These are phyloP conservation scores for Enhydra lutris DNA, from an alignment of 2,113 vertebrate species.

Conservation along the genomic window DNA sequence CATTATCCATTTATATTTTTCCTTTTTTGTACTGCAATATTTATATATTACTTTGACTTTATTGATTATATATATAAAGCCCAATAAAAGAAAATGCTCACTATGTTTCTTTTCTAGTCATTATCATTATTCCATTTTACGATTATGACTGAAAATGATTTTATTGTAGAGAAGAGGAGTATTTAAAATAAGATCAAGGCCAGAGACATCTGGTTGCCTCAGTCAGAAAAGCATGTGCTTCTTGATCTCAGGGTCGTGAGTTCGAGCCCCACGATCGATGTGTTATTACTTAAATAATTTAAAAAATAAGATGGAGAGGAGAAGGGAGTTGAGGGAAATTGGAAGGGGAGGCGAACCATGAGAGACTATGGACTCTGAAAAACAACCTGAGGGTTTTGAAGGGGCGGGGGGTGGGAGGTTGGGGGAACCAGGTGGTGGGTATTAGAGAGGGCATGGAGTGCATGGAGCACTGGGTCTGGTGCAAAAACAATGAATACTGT, in stretches of 20 bases:
- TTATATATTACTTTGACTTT: neutral
- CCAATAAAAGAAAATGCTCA: neutral
- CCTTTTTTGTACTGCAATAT: neutral
- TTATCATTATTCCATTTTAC: neutral
- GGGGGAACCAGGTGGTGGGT: no score
- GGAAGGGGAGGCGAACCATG: no score
- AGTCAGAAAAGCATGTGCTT: neutral
- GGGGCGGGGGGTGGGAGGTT: no score
- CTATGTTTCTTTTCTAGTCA: neutral
- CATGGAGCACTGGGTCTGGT: no score
- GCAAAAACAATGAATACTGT: no score
- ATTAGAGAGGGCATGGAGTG: no score
- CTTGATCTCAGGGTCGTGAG: neutral
- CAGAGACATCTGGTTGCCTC: neutral
- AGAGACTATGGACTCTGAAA: no score
- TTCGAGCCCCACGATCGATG: neutral
- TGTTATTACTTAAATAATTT: neutral
- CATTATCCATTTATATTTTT: neutral
- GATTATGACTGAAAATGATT: neutral
- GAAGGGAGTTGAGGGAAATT: no score
- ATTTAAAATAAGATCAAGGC: neutral
- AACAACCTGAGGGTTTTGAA: no score
- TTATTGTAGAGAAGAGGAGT: neutral
- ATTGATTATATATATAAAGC: neutral
- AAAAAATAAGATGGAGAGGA: neutral